These are phyloP conservation scores for Marronus borbonicus DNA, from an alignment of 2,888 invertebrate genomes.

Conservation along the genomic window DNA sequence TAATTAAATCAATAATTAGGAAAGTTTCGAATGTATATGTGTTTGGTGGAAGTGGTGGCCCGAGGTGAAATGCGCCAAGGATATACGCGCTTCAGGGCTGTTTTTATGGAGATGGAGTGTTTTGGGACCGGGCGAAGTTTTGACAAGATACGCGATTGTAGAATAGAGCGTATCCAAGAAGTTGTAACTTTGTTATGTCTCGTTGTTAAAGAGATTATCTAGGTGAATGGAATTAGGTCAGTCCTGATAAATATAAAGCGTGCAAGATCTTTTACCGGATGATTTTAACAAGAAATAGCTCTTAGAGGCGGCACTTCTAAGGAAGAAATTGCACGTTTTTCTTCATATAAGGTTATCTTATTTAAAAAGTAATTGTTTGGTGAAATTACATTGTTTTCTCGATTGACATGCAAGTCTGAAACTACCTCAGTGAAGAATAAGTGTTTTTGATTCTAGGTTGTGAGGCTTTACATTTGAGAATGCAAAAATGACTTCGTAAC, in stretches of 20 bases:
- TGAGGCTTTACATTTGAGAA: too few relatives aligned
- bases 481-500: too few relatives aligned
- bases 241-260: not conserved
- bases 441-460: too few relatives aligned
- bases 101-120: slow-evolving; percentile 3
- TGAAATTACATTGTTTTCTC: too few relatives aligned
- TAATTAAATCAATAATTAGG: slow-evolving; percentile 57
- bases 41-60: slow-evolving; percentile 49
- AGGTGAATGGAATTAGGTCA: slow-evolving; percentile 13
- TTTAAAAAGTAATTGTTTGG: too few relatives aligned
- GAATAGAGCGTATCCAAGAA: not conserved
- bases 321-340: too few relatives aligned
- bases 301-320: not conserved
- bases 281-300: too few relatives aligned
- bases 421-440: too few relatives aligned
- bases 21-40: slow-evolving; percentile 51
- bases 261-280: too few relatives aligned
- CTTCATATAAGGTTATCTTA: too few relatives aligned
- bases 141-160: slow-evolving; percentile 13
- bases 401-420: too few relatives aligned
- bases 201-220: slow-evolving; percentile 12
- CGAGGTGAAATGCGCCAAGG: slow-evolving; percentile 54
- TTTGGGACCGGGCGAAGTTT: slow-evolving; percentile 1
- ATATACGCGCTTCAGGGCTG: slow-evolving; percentile 43
- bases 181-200: slow-evolving; percentile 23